A percentile compares a stretch with the other conserved stretches of the same genome.
Conservation (phyloP, 2,888 invertebrate species). For the Drosophila lacicola region DNA sequence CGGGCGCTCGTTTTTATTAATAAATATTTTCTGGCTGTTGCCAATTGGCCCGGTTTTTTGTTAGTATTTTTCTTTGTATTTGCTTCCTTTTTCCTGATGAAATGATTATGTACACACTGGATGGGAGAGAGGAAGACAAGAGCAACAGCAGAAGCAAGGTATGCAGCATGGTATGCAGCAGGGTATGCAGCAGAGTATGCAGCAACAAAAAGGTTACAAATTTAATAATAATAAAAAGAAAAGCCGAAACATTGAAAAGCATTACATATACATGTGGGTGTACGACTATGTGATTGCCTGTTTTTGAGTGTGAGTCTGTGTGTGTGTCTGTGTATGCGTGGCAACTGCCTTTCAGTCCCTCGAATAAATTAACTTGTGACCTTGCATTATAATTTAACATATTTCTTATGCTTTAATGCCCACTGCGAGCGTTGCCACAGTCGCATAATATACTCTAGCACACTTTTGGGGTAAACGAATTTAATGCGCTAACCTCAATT, state of each 20-base stretch:
- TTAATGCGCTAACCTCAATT: constrained; percentile 56
- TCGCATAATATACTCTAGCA: constrained; percentile 37
- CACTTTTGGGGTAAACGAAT: constrained; percentile 34
- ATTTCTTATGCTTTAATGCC: constrained; percentile 70
- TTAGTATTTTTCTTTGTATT: constrained; percentile 48
- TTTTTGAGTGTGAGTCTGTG: constrained; percentile 11
- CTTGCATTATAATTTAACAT: constrained; percentile 65
- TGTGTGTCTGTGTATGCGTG: constrained; percentile 19
- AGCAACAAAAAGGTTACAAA: constrained; percentile 36
- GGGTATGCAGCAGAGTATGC: background rate
- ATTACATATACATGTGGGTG: constrained; percentile 2
- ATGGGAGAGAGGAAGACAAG: background rate
- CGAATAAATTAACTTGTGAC: constrained; percentile 75
- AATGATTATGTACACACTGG: constrained; percentile 23
- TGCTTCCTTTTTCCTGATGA: constrained; percentile 57
- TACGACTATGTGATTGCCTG: constrained; percentile 10
- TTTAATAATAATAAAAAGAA: constrained; percentile 54
- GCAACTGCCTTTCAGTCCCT: constrained; percentile 45
- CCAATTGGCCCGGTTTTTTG: constrained; percentile 71
- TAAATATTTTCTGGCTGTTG: constrained; percentile 77
- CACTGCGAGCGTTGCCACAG: constrained; percentile 8
- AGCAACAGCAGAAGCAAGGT: background rate
- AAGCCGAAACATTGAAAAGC: constrained; percentile 35
- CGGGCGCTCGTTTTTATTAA: constrained; percentile 79
- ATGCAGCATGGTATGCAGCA: constrained; percentile 4